These are phyloP conservation scores for Dipodomys stephensi DNA, from an alignment of 2,113 vertebrate species.

Conservation along the genomic window DNA sequence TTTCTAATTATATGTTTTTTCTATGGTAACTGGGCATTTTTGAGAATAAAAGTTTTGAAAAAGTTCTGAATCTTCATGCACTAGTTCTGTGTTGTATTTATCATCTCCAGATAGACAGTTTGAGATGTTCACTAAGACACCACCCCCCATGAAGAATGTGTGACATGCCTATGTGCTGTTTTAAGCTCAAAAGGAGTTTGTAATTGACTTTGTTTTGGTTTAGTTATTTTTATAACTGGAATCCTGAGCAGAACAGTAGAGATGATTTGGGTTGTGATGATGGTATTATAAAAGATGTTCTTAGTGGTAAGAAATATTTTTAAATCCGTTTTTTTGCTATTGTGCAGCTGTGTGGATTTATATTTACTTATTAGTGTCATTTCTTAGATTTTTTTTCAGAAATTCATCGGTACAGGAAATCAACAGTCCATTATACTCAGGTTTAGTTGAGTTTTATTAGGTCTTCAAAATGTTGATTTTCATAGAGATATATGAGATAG, in stretches of 20 bases:
- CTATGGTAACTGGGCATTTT: not conserved
- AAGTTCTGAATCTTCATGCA: not conserved
- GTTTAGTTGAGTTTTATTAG: constrained; percentile 18
- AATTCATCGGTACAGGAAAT: not conserved
- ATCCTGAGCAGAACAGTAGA: constrained; percentile 36
- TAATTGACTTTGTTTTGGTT: constrained; percentile 50
- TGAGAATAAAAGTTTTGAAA: not conserved
- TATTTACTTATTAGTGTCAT: not conserved
- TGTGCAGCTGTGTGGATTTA: constrained; percentile 1
- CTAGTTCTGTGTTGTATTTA: not conserved
- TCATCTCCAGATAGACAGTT: not conserved
- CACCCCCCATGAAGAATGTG: not conserved
- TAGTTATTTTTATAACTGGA: constrained; percentile 34
- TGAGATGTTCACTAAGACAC: accelerated
- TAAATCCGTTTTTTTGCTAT: not conserved
- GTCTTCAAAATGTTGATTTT: constrained; percentile 27
- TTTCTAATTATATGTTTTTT: not conserved
- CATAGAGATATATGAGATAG: not conserved
- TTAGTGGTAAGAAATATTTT: constrained; percentile 7
- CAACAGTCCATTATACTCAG: not conserved
- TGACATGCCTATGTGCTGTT: not conserved
- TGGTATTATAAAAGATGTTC: not conserved
- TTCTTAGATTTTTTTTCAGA: not conserved
- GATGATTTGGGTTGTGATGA: not conserved
- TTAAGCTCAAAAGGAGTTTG: not conserved